phyloP scores from a whole-genome alignment of 2,797 vertebrate genomes.

The Rachycentron canadum region DNA sequence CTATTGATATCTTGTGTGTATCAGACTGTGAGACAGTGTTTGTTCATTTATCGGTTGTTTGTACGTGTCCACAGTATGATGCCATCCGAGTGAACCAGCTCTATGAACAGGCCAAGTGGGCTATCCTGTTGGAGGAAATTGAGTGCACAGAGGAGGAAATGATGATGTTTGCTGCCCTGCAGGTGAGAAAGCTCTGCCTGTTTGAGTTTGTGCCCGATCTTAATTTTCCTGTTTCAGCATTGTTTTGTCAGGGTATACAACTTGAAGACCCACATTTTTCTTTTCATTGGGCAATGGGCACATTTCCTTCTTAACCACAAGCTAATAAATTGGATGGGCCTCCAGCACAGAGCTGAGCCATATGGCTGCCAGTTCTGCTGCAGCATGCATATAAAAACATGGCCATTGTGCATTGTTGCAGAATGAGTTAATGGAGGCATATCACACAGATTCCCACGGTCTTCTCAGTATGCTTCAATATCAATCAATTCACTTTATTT shows the following conservation, averaged over 20 bases:
- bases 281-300: constrained; percentile 62
- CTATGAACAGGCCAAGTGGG: constrained; percentile 98
- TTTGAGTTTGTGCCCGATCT: constrained; percentile 30
- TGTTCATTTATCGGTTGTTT: constrained; percentile 29
- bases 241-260: constrained; percentile 54
- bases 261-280: constrained; percentile 44
- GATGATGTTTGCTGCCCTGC: constrained; percentile 99
- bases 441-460: constrained; percentile 28
- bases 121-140: constrained; percentile 98
- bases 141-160: constrained; percentile 99
- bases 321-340: constrained; percentile 78
- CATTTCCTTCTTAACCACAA: constrained; percentile 57
- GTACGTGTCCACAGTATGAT: constrained; percentile 89
- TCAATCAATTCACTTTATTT: constrained; percentile 16
- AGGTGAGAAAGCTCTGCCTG: constrained; percentile 84
- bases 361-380: constrained; percentile 60
- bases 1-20: not conserved
- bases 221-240: constrained; percentile 39
- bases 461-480: constrained; percentile 13
- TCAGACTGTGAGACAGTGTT: constrained; percentile 1
- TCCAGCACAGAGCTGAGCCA: constrained; percentile 60
- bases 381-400: constrained; percentile 43
- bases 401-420: constrained; percentile 28
- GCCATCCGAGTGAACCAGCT: constrained; percentile 99
- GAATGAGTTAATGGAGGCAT: constrained; percentile 37